phyloP scores from a whole-genome alignment of 2,113 vertebrate species.

The Vulpes ferrilata region DNA sequence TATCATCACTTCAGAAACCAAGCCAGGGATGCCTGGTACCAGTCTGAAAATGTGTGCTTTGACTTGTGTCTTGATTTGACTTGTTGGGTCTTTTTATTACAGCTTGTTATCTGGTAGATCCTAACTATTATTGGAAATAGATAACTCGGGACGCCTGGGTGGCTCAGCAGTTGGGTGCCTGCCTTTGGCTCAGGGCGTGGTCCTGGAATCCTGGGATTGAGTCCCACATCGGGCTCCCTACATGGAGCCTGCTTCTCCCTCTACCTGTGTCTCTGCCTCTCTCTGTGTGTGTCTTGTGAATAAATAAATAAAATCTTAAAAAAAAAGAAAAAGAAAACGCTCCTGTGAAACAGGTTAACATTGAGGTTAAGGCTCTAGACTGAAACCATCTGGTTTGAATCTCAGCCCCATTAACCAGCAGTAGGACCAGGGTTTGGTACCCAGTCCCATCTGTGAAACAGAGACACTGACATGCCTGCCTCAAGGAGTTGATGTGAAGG shows the following conservation, averaged over 20 bases:
- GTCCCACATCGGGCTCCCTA: no score
- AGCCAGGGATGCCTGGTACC: rapidly evolving
- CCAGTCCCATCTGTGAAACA: rapidly evolving
- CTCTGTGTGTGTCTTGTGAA: no score
- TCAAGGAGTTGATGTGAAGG: rapidly evolving
- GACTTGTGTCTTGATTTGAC: rapidly evolving
- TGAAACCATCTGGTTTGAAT: not conserved
- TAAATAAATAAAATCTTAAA: no score
- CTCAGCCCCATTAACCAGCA: not conserved
- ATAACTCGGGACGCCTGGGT: no score
- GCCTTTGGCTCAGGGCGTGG: no score
- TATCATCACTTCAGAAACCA: not conserved
- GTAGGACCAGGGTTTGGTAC: rapidly evolving
- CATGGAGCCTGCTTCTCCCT: no score
- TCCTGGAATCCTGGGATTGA: no score
- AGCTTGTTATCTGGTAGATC: rapidly evolving
- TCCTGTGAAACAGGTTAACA: rapidly evolving
- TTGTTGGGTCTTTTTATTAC: not conserved
- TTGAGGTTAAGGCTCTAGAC: not conserved
- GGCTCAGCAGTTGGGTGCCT: no score
- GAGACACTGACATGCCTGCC: rapidly evolving
- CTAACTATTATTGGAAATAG: rapidly evolving
- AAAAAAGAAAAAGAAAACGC: no score
- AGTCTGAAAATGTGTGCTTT: rapidly evolving
- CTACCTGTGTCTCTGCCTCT: no score